phyloP scores from a whole-genome alignment of 2,888 invertebrate genomes.

The Orchesellides sinensis region DNA sequence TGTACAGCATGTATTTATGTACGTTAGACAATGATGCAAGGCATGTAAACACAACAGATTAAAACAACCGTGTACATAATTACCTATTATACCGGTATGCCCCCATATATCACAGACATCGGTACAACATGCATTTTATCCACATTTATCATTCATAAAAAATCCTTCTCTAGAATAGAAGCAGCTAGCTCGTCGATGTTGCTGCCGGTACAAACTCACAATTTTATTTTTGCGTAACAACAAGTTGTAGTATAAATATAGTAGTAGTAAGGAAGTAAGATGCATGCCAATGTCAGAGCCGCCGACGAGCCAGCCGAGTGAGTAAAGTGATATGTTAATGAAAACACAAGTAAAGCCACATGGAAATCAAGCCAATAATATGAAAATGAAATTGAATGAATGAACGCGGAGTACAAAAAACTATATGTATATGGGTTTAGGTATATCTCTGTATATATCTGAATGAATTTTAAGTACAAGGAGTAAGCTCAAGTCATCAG shows the following conservation, averaged over 20 bases:
- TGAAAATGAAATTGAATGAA: conserved; percentile 41
- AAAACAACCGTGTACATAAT: conserved; percentile 5
- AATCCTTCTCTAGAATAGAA: conserved; percentile 9
- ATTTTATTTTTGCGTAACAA: conserved; percentile 17
- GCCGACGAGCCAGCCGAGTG: not conserved
- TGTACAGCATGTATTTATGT: too few relatives aligned
- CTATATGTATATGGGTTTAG: not conserved
- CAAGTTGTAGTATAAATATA: conserved; percentile 2
- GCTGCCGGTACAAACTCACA: too few relatives aligned
- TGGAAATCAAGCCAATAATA: conserved; percentile 52
- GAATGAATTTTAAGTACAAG: conserved; percentile 44
- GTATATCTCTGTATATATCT: not conserved
- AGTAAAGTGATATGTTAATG: conserved; percentile 39
- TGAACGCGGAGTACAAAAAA: conserved; percentile 19
- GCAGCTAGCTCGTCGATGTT: too few relatives aligned
- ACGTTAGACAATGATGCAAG: too few relatives aligned
- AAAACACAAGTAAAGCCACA: conserved; percentile 50
- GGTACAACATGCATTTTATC: too few relatives aligned
- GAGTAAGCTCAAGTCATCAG: conserved; percentile 16
- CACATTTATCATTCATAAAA: conserved; percentile 34
- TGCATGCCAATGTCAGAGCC: conserved; percentile 36
- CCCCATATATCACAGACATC: not conserved
- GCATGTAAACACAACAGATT: not conserved
- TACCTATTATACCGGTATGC: not conserved
- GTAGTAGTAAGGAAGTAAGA: conserved; percentile 4